Evolutionary conservation across 1,140 invertebrate genomes (phyloP).

Genomic region (Drosophila virilis): DNA sequence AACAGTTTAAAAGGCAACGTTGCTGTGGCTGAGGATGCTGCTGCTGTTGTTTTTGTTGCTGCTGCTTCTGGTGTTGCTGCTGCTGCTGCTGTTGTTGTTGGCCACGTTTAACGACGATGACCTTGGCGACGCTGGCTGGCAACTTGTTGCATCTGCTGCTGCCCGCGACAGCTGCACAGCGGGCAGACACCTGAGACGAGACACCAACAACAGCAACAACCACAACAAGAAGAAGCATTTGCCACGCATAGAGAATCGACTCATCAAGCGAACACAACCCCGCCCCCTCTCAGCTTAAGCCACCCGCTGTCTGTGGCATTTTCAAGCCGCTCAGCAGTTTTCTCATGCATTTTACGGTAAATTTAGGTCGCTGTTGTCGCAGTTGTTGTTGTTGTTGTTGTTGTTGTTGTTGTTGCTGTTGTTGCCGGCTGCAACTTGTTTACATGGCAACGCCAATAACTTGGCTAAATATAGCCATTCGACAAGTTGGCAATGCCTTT

Average conservation of each 20-base stretch:
- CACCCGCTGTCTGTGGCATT: constrained; percentile 38
- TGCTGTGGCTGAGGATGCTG: constrained; percentile 21
- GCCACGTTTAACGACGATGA: constrained; percentile 71
- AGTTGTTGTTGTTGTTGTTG: constrained; percentile 7
- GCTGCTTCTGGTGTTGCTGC: neutral
- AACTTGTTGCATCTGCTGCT: constrained; percentile 71
- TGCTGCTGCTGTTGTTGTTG: constrained; percentile 43
- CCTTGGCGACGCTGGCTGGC: constrained; percentile 72
- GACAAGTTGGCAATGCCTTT: constrained; percentile 54
- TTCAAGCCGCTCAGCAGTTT: constrained; percentile 50
- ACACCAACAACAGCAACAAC: neutral
- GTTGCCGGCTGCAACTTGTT: constrained; percentile 65
- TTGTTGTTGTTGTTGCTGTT: constrained; percentile 11
- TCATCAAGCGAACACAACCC: neutral
- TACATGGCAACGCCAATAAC: constrained; percentile 73
- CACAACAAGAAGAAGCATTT: constrained; percentile 23
- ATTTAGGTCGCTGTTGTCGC: constrained; percentile 67
- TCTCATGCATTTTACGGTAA: constrained; percentile 78
- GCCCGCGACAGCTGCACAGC: constrained; percentile 52
- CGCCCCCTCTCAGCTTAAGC: constrained; percentile 11
- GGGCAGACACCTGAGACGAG: constrained; percentile 55
- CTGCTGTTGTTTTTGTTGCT: neutral
- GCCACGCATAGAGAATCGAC: constrained; percentile 40
- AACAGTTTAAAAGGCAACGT: constrained; percentile 51
- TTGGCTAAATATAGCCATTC: constrained; percentile 73